phyloP scores from a whole-genome alignment of 2,113 vertebrate genomes.

The Rhea pennata region DNA sequence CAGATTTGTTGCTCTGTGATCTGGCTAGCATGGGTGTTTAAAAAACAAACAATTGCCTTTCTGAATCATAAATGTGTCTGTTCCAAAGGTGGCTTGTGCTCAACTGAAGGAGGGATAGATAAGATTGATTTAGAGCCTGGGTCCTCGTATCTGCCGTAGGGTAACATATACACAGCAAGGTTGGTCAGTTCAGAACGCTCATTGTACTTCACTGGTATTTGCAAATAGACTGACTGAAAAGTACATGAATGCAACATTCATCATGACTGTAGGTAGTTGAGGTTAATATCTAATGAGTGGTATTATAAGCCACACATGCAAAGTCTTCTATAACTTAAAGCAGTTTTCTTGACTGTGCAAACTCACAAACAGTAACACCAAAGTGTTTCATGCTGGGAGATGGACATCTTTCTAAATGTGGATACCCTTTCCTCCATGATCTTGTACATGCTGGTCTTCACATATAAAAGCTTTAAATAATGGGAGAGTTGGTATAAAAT shows the following conservation, averaged over 20 bases:
- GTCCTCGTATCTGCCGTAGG: not conserved
- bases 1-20: conserved; percentile 11
- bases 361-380: not conserved
- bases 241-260: not conserved
- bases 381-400: not conserved
- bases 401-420: not conserved
- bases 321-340: not conserved
- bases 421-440: not conserved
- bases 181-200: not conserved
- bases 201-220: not conserved
- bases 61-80: not conserved
- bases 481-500: not conserved
- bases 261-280: not conserved
- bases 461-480: not conserved
- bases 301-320: not conserved
- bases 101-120: not conserved
- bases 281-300: not conserved
- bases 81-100: not conserved
- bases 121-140: not conserved
- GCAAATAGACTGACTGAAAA: not conserved
- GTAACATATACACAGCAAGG: not conserved
- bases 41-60: not conserved
- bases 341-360: not conserved
- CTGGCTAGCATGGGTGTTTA: not conserved
- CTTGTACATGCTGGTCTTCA: not conserved